Conservation (phyloP, 2,888 invertebrate genomes). For the Nyleta sp. region DNA sequence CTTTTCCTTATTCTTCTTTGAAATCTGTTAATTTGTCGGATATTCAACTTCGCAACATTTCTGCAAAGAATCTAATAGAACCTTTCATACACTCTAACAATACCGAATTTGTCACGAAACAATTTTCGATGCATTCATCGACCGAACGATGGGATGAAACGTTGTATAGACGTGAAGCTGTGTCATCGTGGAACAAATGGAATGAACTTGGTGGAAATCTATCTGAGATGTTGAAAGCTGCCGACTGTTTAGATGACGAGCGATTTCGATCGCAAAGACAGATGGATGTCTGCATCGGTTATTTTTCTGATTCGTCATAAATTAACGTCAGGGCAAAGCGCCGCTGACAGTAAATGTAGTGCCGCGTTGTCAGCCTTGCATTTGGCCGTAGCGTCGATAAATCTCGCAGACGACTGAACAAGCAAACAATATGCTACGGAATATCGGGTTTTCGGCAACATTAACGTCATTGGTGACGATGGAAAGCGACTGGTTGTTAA, state of each 20-base stretch:
- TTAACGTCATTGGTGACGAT: slow-evolving; percentile 42
- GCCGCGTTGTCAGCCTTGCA: slow-evolving; percentile 51
- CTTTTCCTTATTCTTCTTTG: too few relatives aligned
- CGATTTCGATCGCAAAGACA: slow-evolving; percentile 21
- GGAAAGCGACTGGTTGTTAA: not conserved
- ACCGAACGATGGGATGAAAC: not conserved
- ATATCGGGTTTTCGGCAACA: slow-evolving; percentile 38
- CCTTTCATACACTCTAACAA: not conserved
- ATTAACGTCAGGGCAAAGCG: slow-evolving; percentile 48
- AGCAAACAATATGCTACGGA: slow-evolving; percentile 52
- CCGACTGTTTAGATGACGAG: slow-evolving; percentile 12
- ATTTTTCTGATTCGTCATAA: slow-evolving; percentile 60
- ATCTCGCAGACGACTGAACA: slow-evolving; percentile 50
- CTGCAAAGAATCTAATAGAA: too few relatives aligned
- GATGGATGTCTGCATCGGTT: slow-evolving; percentile 14
- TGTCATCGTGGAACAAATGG: not conserved
- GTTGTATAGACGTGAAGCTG: not conserved
- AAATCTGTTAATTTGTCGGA: too few relatives aligned
- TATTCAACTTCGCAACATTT: too few relatives aligned
- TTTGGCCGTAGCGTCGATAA: slow-evolving; percentile 48
- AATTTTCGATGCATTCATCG: too few relatives aligned
- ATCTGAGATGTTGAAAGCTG: not conserved
- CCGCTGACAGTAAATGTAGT: slow-evolving; percentile 50
- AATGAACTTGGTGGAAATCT: not conserved
- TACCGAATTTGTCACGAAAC: not conserved